These are phyloP conservation scores for Dipodomys spectabilis DNA, from an alignment of 2,113 vertebrate species.

Conservation along the genomic window DNA sequence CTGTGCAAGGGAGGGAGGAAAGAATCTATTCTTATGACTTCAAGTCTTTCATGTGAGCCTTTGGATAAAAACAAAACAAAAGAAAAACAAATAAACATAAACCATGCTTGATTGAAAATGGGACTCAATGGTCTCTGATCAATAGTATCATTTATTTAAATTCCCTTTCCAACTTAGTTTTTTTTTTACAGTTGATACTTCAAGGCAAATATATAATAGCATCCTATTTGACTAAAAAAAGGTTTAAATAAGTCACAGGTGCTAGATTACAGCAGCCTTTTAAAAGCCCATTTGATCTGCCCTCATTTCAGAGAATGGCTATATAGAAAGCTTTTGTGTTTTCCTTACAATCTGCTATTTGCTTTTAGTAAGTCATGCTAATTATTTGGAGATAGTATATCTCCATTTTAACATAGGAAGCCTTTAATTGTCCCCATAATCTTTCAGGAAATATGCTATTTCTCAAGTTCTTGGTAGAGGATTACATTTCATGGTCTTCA, in stretches of 20 bases:
- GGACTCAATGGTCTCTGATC: conserved; percentile 44
- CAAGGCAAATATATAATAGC: conserved; percentile 43
- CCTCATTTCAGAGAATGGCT: conserved; percentile 37
- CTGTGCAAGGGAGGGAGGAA: not conserved
- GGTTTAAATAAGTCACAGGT: conserved; percentile 39
- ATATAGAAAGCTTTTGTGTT: not conserved
- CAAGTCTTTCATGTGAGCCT: not conserved
- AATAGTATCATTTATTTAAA: conserved; percentile 42
- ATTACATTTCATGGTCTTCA: not conserved
- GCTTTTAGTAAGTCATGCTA: conserved; percentile 8
- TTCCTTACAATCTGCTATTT: not conserved
- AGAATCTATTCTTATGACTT: not conserved
- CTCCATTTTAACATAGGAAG: not conserved
- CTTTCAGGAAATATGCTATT: conserved; percentile 12
- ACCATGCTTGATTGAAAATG: not conserved
- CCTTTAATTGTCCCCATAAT: not conserved
- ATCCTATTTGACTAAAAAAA: conserved; percentile 25
- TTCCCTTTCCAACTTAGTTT: conserved; percentile 34
- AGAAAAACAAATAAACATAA: not conserved
- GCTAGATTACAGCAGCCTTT: conserved; percentile 41
- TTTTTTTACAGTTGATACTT: conserved; percentile 37
- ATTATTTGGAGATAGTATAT: not conserved
- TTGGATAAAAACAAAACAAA: not conserved
- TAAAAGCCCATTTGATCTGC: not conserved
- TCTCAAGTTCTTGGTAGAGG: not conserved